phyloP scores from a whole-genome alignment of 2,888 invertebrate species.

The Teinopalpus imperialis region DNA sequence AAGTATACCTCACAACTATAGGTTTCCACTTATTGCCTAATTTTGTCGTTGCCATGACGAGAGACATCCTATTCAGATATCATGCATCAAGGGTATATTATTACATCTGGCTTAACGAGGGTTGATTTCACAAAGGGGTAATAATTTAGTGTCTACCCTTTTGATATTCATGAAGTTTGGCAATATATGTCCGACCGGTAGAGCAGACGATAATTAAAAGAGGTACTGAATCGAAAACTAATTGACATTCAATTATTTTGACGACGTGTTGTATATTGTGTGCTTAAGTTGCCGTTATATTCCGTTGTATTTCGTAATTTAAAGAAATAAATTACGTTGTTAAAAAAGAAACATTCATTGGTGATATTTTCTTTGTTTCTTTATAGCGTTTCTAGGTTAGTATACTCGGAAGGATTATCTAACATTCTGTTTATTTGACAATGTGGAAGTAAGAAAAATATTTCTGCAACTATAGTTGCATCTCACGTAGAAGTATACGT shows the following conservation, averaged over 20 bases:
- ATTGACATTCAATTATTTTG: neutral
- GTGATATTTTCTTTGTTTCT: too few relatives aligned
- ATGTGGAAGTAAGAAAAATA: constrained; percentile 11
- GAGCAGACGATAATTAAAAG: neutral
- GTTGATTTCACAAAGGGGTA: constrained; percentile 33
- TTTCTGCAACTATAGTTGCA: constrained; percentile 6
- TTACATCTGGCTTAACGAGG: constrained; percentile 29
- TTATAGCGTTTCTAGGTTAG: too few relatives aligned
- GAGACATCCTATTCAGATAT: constrained; percentile 38
- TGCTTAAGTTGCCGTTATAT: too few relatives aligned
- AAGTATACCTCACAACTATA: constrained; percentile 27
- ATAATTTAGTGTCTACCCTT: constrained; percentile 30
- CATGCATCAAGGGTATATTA: constrained; percentile 21
- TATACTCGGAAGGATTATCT: constrained; percentile 12
- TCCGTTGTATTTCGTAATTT: too few relatives aligned
- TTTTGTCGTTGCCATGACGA: constrained; percentile 55
- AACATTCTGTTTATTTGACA: constrained; percentile 9
- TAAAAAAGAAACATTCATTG: too few relatives aligned
- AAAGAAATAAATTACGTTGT: too few relatives aligned
- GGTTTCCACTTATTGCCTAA: constrained; percentile 45
- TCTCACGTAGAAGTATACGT: constrained; percentile 19
- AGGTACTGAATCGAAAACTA: neutral
- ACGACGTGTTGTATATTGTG: too few relatives aligned
- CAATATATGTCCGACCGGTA: neutral
- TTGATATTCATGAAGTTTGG: constrained; percentile 21